These are phyloP conservation scores for Xerus rutilus DNA, from an alignment of 2,797 vertebrate species.

Conservation along the genomic window DNA sequence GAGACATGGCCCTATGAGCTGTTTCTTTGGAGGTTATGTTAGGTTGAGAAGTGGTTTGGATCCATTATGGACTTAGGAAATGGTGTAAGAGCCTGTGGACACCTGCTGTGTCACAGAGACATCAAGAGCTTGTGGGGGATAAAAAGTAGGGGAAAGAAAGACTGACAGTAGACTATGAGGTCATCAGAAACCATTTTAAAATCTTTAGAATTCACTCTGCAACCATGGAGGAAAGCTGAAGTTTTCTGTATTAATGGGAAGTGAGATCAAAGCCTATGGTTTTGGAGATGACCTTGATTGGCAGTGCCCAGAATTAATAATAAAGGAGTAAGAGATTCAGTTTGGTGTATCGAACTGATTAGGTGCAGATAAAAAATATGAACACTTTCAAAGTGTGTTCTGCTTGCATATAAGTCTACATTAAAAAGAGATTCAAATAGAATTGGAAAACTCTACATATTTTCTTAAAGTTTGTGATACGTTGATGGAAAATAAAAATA, in stretches of 20 bases:
- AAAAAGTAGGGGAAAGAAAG: neutral
- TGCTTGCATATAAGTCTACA: neutral
- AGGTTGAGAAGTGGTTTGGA: neutral
- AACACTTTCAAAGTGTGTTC: neutral
- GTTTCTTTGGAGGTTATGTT: neutral
- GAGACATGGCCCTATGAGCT: neutral
- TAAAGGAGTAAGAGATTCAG: neutral
- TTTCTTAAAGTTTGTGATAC: slow-evolving; percentile 2
- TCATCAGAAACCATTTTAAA: neutral
- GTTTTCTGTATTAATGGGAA: neutral
- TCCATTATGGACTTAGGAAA: neutral
- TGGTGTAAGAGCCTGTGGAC: neutral
- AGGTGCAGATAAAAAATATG: neutral
- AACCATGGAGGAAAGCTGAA: neutral
- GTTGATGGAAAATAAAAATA: slow-evolving; percentile 36
- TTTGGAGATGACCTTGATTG: slow-evolving; percentile 28
- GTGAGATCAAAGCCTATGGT: neutral
- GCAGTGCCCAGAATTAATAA: neutral
- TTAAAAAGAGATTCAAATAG: slow-evolving; percentile 19
- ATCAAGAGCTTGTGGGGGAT: neutral
- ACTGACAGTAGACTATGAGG: neutral
- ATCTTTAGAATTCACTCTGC: slow-evolving; percentile 18
- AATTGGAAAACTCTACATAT: neutral
- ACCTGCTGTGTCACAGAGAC: neutral
- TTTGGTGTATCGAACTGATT: neutral